Conservation (phyloP, 1,140 invertebrate genomes). For the Brachionus paranguensis region DNA sequence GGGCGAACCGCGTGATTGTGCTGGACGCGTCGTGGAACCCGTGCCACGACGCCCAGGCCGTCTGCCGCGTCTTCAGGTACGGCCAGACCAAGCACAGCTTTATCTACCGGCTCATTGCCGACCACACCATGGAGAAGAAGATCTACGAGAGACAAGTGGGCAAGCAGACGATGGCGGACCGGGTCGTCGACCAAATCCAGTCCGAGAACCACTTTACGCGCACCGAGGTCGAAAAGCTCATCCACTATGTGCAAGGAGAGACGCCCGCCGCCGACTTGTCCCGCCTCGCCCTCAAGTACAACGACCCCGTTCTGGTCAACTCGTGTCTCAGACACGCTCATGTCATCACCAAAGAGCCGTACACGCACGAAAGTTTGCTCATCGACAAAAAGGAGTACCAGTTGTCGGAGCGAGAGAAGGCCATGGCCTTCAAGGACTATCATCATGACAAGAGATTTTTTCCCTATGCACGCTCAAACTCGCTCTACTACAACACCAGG, state of each 20-base stretch:
- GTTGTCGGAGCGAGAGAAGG: constrained; percentile 85
- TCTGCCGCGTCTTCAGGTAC: constrained; percentile 92
- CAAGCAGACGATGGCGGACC: constrained; percentile 89
- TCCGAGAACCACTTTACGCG: constrained; percentile 87
- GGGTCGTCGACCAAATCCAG: constrained; percentile 94
- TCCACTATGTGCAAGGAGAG: constrained; percentile 69
- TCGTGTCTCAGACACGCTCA: constrained; percentile 45
- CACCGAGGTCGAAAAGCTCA: constrained; percentile 86
- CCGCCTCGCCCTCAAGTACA: constrained; percentile 42
- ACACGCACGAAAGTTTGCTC: constrained; percentile 90
- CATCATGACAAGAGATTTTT: constrained; percentile 40
- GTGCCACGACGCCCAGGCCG: constrained; percentile 97
- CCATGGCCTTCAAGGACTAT: constrained; percentile 67
- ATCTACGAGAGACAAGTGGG: constrained; percentile 96
- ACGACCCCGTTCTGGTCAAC: constrained; percentile 46
- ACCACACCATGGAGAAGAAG: constrained; percentile 91
- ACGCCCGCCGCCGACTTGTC: constrained; percentile 46
- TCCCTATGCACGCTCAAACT: constrained; percentile 16
- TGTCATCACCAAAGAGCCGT: constrained; percentile 67
- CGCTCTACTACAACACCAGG: neutral
- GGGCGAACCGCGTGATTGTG: constrained; percentile 91
- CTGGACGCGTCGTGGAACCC: constrained; percentile 99
- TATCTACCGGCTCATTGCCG: constrained; percentile 90
- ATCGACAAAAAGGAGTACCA: constrained; percentile 92
- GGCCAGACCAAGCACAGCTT: constrained; percentile 88